Percentiles rank a stretch among this genome's conserved stretches.
Conservation (phyloP, 2,888 invertebrate genomes). For the Pristionchus entomophagus region DNA sequence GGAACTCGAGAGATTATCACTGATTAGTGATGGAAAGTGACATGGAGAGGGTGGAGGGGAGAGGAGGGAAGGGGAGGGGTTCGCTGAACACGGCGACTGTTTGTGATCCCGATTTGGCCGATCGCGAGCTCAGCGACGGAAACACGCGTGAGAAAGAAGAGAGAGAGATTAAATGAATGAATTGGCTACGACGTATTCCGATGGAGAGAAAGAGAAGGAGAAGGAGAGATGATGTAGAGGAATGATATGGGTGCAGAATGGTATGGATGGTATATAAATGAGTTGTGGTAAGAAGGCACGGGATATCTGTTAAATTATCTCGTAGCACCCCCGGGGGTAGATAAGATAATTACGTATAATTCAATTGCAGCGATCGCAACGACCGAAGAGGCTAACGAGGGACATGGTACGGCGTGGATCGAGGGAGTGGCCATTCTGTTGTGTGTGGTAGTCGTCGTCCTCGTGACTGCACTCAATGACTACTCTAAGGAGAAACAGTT, state of each 20-base stretch:
- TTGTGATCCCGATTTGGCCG: constrained; percentile 15
- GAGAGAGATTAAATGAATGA: neutral
- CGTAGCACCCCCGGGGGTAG: too few species aligned
- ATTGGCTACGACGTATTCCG: constrained; percentile 57
- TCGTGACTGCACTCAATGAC: constrained; percentile 80
- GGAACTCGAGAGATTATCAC: neutral
- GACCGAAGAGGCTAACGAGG: constrained; percentile 65
- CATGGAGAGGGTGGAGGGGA: neutral
- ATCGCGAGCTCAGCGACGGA: too few species aligned
- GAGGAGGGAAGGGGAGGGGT: neutral
- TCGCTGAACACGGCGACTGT: neutral
- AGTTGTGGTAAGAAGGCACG: neutral
- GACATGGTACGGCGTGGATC: constrained; percentile 79
- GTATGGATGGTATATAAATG: neutral
- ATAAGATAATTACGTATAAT: too few species aligned
- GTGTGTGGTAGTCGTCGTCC: constrained; percentile 79
- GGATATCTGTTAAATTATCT: too few species aligned
- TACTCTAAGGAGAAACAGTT: constrained; percentile 80
- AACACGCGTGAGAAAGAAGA: neutral
- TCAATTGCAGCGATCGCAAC: neutral
- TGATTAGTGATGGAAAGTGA: neutral
- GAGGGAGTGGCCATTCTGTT: constrained; percentile 79
- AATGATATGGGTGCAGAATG: neutral
- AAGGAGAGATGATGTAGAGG: neutral
- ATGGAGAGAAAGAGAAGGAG: neutral